Evolutionary conservation across 2,113 vertebrate genomes (phyloP).

Genomic region (Nycticebus coucang): DNA sequence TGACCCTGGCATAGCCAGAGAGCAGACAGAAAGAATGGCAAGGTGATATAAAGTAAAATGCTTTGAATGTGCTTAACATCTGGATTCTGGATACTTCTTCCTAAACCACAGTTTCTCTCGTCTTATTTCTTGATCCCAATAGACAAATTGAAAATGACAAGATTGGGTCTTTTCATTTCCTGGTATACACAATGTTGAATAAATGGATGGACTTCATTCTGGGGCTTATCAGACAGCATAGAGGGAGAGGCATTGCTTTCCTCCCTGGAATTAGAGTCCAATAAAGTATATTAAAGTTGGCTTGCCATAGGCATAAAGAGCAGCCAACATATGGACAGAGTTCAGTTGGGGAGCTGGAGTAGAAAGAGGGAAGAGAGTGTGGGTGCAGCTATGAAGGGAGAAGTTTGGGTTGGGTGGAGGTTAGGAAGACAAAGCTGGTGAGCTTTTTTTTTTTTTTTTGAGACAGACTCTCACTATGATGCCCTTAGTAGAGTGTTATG

Average conservation of each 20-base stretch:
- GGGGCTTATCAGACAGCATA: background rate
- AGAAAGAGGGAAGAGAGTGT: background rate
- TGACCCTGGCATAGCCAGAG: background rate
- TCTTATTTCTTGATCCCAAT: background rate
- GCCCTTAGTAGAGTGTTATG: too few species aligned
- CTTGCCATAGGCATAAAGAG: background rate
- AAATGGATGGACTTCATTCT: background rate
- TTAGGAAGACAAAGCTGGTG: background rate
- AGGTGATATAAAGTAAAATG: background rate
- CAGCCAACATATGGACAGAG: background rate
- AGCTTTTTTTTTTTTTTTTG: background rate
- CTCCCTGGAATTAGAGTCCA: background rate
- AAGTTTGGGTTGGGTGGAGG: background rate
- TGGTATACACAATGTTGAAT: background rate
- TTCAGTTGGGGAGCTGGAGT: background rate
- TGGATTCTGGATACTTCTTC: background rate
- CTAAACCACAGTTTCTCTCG: background rate
- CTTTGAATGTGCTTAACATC: background rate
- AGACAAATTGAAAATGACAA: constrained; percentile 29
- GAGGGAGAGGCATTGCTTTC: background rate
- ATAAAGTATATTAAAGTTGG: background rate
- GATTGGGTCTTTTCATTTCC: background rate
- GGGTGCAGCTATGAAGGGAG: background rate
- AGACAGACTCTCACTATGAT: too few species aligned
- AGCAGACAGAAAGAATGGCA: background rate